A percentile compares a stretch with the other conserved stretches of the same genome.
These are phyloP conservation scores for Hiodon alosoides DNA, from an alignment of 2,113 vertebrate genomes.

Conservation along the genomic window DNA sequence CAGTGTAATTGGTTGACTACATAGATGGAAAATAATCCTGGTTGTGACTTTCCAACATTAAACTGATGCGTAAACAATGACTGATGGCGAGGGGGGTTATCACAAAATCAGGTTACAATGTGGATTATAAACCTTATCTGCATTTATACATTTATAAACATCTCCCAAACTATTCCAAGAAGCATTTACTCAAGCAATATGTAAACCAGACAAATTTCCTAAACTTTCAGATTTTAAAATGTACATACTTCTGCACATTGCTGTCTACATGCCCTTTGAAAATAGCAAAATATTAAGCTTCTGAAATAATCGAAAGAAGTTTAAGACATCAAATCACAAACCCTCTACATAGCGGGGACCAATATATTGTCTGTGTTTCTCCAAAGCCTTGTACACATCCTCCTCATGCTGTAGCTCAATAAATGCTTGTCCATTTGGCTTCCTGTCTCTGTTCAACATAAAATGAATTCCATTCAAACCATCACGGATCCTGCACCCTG, in stretches of 20 bases:
- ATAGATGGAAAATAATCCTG: neutral
- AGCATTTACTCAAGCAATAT: neutral
- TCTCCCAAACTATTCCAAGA: no score
- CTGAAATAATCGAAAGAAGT: neutral
- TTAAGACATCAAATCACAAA: constrained; percentile 32
- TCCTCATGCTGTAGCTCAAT: constrained; percentile 82
- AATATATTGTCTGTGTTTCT: constrained; percentile 82
- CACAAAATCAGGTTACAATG: neutral
- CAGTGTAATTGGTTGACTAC: neutral
- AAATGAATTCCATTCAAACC: constrained; percentile 81
- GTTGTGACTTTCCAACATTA: neutral
- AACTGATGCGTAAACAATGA: neutral
- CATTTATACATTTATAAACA: neutral
- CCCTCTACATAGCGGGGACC: constrained; percentile 90
- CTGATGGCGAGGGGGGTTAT: no score
- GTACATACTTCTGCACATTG: neutral
- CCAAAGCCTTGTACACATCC: constrained; percentile 80
- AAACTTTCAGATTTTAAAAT: neutral
- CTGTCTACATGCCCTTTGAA: neutral
- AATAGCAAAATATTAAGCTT: neutral
- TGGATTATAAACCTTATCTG: neutral
- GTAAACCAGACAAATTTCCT: neutral
- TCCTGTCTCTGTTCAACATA: constrained; percentile 68
- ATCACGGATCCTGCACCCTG: constrained; percentile 79
- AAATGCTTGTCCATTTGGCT: constrained; percentile 77